Percentiles rank a stretch among this genome's conserved stretches.
Evolutionary conservation across 2,797 vertebrate species (phyloP).

Genomic region (Gobio occitaniae): DNA sequence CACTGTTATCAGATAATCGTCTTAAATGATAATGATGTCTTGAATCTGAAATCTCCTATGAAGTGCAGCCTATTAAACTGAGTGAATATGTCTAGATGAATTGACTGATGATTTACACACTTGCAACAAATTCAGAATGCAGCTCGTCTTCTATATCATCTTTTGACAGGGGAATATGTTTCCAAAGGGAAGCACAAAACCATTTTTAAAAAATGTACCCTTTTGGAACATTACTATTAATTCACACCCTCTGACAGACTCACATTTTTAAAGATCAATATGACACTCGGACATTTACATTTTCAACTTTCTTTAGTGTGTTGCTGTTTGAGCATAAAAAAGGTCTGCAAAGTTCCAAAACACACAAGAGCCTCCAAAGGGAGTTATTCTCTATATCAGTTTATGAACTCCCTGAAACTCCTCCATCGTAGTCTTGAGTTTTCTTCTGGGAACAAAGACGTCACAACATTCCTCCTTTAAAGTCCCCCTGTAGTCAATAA

Average conservation of each 20-base stretch:
- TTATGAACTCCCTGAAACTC: neutral
- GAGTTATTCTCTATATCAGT: too few relatives aligned
- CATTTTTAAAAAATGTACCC: neutral
- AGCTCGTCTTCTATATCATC: neutral
- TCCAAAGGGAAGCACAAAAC: neutral
- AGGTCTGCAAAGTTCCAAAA: neutral
- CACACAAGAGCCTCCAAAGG: too few relatives aligned
- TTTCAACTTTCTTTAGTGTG: neutral
- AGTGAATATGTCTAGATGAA: neutral
- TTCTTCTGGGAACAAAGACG: too few relatives aligned
- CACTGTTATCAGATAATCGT: neutral
- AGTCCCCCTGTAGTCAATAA: too few relatives aligned
- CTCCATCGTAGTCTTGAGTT: neutral
- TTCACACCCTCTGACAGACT: neutral
- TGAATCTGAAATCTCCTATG: neutral
- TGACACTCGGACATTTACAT: neutral
- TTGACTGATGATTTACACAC: neutral
- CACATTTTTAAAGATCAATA: neutral
- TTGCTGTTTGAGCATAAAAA: neutral
- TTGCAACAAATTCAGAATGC: neutral
- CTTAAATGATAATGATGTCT: slow-evolving; percentile 2
- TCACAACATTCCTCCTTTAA: too few relatives aligned
- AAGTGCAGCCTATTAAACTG: slow-evolving; percentile 12
- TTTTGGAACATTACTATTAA: neutral
- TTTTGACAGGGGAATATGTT: neutral